Evolutionary conservation across 2,888 invertebrate genomes (phyloP), one percentile per base, ranked within the genome.

Genomic region (Cephus nigrinus): DNA sequence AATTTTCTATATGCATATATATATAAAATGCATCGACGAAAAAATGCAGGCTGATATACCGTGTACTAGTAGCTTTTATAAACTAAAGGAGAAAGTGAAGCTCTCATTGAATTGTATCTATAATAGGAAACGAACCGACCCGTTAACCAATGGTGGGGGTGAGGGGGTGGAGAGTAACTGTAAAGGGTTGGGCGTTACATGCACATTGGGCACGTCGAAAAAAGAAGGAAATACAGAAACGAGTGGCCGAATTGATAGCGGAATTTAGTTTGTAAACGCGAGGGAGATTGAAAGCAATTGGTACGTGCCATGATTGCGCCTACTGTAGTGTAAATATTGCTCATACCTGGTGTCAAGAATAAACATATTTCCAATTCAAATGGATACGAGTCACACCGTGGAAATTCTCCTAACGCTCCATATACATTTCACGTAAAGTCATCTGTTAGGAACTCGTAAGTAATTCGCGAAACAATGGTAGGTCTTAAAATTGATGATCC

Each of bases 321-420:
- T 85, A 86, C 86, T 86, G 84, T 86, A 84, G 84, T 86, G 86
- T 86, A 86, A 86, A 87, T 87, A 86, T 86, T 83, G 79, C 82
- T 82, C 79, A 80, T 83, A 36, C 74, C 74, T 31, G 35, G 36
- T 35, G 74, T 74, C 74, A 74, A 32, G 74, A 74, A 12, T 35
- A 35, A 74, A 74, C 74, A 35, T 33, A 74, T 33, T 30, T 36
- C 74, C 9, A 55, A 55, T 23, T 23, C 5, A 40, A 40, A 40
- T 40, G 15, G 15, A 40, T 40, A 40, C 40, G 40, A 40, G 15
- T 40, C 55, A 23, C 55, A 15, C 55, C 15, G 23, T 55, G 23
- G 9, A 55, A 55, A 9, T 55, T 55, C 23, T 55, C 55, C 9
- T 55, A 23, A 55, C 23, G 9, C 2, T 23, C 23, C 11, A 55